Conservation (phyloP, 2,113 vertebrate genomes). For the Agelaius tricolor region DNA sequence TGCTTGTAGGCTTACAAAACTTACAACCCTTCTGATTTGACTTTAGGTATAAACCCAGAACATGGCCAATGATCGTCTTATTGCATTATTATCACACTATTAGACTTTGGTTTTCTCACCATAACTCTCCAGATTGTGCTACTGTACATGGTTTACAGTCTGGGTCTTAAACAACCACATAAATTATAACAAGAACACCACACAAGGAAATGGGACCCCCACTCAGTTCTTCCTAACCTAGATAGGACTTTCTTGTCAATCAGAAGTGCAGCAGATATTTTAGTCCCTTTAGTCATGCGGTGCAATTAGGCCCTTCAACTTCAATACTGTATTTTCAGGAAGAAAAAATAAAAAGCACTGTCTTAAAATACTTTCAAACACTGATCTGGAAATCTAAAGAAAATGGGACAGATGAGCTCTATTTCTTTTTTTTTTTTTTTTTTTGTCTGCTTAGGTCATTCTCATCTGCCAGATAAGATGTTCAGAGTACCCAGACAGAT, state of each 20-base stretch:
- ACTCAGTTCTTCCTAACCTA: not conserved
- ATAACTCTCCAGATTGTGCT: not conserved
- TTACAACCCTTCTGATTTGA: not conserved
- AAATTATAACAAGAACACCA: not conserved
- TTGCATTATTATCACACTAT: not conserved
- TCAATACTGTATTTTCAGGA: not conserved
- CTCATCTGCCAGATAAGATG: not conserved
- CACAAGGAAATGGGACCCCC: not conserved
- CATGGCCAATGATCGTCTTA: not conserved
- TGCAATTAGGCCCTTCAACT: not conserved
- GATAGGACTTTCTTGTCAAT: not conserved
- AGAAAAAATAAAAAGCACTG: not conserved
- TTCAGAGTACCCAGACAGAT: not conserved
- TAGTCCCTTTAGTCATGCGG: not conserved
- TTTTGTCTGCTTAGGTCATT: not conserved
- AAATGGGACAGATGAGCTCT: not conserved
- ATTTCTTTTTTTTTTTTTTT: not conserved
- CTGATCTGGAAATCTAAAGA: not conserved
- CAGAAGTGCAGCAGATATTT: not conserved
- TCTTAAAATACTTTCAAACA: not conserved
- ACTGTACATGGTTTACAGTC: not conserved
- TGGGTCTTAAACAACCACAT: not conserved
- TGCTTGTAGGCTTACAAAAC: not conserved
- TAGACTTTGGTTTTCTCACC: not conserved
- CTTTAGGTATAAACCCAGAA: not conserved